Evolutionary conservation across 2,797 vertebrate species (phyloP).

Genomic region (Allobates femoralis): DNA sequence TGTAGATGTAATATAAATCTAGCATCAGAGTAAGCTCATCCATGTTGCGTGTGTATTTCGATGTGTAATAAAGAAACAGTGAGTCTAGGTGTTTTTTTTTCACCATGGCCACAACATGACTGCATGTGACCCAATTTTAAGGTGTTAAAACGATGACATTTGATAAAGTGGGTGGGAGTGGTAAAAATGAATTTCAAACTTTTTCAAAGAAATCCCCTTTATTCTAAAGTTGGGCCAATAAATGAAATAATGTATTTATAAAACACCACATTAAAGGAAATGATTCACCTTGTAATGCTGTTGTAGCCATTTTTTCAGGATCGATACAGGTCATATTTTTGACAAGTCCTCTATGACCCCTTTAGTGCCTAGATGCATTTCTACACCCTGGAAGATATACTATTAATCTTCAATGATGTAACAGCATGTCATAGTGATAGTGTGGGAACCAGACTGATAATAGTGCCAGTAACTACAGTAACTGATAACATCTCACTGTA

Average conservation of each 20-base stretch:
- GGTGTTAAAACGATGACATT: conserved; percentile 54
- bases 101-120: background rate
- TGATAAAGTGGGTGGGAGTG: background rate
- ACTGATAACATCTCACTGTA: too few relatives aligned
- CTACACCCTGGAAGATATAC: too few relatives aligned
- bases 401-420: too few relatives aligned
- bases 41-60: background rate
- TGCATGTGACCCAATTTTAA: conserved; percentile 48
- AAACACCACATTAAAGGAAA: background rate
- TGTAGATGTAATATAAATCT: background rate
- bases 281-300: background rate
- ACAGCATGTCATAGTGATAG: too few relatives aligned
- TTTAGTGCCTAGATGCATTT: too few relatives aligned
- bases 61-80: conserved; percentile 1
- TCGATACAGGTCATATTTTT: too few relatives aligned
- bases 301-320: background rate
- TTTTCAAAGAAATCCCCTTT: conserved; percentile 34
- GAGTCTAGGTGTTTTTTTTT: conserved; percentile 12
- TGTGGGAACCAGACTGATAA: too few relatives aligned
- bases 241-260: background rate
- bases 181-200: conserved; percentile 4
- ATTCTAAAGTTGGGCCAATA: background rate
- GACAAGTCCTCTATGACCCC: too few relatives aligned
- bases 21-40: background rate
- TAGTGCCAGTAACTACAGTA: too few relatives aligned